These are phyloP conservation scores for Threskiornis aethiopicus DNA, from an alignment of 2,797 vertebrate genomes.

Conservation along the genomic window DNA sequence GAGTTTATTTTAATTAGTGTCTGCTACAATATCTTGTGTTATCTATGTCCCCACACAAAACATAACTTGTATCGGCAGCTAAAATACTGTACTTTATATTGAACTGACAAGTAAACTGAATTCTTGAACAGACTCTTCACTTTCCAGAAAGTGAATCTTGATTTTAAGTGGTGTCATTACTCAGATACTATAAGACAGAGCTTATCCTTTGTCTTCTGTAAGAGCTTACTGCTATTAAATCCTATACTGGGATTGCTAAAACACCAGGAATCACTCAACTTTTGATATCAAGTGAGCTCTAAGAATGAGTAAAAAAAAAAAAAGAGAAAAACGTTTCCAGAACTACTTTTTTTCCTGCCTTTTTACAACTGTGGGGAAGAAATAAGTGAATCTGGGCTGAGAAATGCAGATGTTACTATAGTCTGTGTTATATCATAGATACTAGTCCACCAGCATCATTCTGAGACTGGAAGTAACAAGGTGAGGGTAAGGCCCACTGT, in stretches of 20 bases:
- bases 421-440: not conserved
- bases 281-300: not conserved
- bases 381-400: not conserved
- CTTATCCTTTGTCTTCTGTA: not conserved
- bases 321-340: rapidly evolving
- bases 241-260: not conserved
- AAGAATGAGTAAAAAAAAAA: not conserved
- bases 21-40: not conserved
- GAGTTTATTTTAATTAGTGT: not conserved
- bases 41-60: not conserved
- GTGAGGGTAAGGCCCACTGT: not conserved
- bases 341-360: not conserved
- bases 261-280: not conserved
- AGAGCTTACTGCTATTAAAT: not conserved
- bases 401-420: not conserved
- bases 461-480: not conserved
- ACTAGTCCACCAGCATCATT: not conserved
- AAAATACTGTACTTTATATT: not conserved
- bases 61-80: not conserved
- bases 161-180: not conserved
- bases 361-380: not conserved
- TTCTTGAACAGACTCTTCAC: not conserved
- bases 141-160: not conserved
- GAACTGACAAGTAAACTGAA: not conserved
- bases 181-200: not conserved